These are phyloP conservation scores for Gallinago nigripennis DNA, from an alignment of 2,797 vertebrate genomes.

Conservation along the genomic window DNA sequence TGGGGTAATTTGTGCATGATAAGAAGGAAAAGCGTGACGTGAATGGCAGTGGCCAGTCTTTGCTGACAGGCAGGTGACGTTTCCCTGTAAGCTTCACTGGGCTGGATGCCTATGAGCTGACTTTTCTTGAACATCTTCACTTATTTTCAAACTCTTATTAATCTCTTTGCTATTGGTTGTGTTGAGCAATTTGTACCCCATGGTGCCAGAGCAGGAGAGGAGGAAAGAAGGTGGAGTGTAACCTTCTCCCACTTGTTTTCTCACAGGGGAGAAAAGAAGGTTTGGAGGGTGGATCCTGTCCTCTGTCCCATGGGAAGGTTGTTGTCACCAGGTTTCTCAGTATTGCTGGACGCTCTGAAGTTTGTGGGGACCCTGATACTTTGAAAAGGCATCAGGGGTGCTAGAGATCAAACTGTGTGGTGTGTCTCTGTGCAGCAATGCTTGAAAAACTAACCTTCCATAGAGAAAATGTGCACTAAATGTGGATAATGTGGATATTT, in stretches of 20 bases:
- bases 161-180: background rate
- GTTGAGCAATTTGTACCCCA: fast-evolving
- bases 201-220: background rate
- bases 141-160: background rate
- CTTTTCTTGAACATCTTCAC: background rate
- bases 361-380: fast-evolving
- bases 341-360: background rate
- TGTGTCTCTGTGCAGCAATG: background rate
- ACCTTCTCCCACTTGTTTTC: background rate
- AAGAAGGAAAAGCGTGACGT: background rate
- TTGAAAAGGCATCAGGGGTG: background rate
- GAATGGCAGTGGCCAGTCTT: background rate
- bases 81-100: background rate
- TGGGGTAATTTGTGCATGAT: fast-evolving
- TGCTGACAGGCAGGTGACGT: background rate
- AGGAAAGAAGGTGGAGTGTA: background rate
- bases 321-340: background rate
- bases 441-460: background rate
- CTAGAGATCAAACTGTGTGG: background rate
- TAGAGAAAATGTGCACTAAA: background rate
- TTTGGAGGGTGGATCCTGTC: background rate
- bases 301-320: fast-evolving
- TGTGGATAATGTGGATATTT: background rate
- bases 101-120: background rate
- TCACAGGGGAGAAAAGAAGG: background rate